Percentiles rank a stretch among this genome's conserved stretches.
Evolutionary conservation across 1,140 invertebrate species (phyloP).

Genomic region (Grapholita molesta): DNA sequence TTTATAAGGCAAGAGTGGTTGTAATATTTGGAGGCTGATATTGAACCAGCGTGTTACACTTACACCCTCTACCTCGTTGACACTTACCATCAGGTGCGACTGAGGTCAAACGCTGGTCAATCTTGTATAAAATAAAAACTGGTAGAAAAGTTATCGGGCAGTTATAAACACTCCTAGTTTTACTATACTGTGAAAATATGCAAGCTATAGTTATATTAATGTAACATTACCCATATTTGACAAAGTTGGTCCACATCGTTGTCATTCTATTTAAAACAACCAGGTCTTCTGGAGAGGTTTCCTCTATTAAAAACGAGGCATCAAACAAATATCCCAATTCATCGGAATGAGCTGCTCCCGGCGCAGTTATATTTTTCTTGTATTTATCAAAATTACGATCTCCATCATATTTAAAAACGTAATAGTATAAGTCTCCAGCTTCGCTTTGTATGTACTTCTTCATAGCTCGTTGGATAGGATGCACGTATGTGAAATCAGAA

Average conservation of each 20-base stretch:
- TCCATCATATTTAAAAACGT: constrained; percentile 5
- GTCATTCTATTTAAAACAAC: not conserved
- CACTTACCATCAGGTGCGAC: no score
- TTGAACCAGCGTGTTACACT: no score
- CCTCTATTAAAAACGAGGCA: not conserved
- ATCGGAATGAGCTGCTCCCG: not conserved
- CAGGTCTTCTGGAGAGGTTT: not conserved
- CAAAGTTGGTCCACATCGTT: constrained; percentile 19
- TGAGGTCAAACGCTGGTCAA: no score
- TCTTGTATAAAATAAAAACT: no score
- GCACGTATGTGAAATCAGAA: not conserved
- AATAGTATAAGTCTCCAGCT: not conserved
- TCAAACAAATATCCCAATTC: constrained; percentile 15
- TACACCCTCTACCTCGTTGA: no score
- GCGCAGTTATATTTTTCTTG: not conserved
- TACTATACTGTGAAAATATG: no score
- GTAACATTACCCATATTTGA: constrained; percentile 16
- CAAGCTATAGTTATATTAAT: no score
- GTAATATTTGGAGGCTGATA: no score
- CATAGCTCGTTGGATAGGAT: constrained; percentile 6
- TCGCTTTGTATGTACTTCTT: not conserved
- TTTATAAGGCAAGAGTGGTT: no score
- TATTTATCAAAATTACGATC: not conserved
- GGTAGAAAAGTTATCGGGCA: no score
- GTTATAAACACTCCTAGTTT: no score